Evolutionary conservation across 1,140 invertebrate species (phyloP), one percentile per base, ranked within the genome.

Genomic region (Drosophila subpulchrella): DNA sequence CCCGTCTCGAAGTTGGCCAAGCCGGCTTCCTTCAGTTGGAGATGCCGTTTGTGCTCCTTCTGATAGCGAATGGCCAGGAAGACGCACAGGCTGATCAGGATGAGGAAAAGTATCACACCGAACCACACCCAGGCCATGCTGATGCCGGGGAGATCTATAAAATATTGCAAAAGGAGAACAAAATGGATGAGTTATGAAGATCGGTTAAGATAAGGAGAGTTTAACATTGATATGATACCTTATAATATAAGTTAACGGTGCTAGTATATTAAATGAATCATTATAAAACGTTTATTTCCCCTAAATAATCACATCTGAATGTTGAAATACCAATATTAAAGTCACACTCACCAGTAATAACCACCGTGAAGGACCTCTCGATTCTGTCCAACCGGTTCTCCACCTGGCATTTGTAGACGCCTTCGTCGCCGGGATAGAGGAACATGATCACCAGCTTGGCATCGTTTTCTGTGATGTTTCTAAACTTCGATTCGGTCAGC

Each of bases 1-100:
- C 97, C 97, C 88, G 97, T 95, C 74, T 96, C 95, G 80, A 98
- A 98, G 74, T 97, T 94, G 66, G 94, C 93, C 38, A 97, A 90
- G 12, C 96, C 96, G 30, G 95, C 94, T 42, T 93, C 93, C 54
- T 94, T 94, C 15, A 97, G 42, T 6, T 84, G 85, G 55, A 85
- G 55, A 39, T 92, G 68, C 0, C 72, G 56, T 32, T 81, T 78
- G 8, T 81, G 92, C 80, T 92, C 93, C 93, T 95, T 63, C n/a
- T 89, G 91, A 78, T 91, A 81, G 44, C 81, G 75, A 50, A 90
- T 41, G 55, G 72, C 79, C 44, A 91, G 54, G 70, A 93, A 95
- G 12, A 93, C 92, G 0, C 94, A 93, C 3, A 95, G 62, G 7
- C 94, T 55, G 6, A 95, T 78, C 11, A 96, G 82, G 17, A 94